Percentiles rank a stretch among this genome's conserved stretches.
Evolutionary conservation across 2,113 vertebrate species (phyloP).

Genomic region (Scytalopus superciliaris): DNA sequence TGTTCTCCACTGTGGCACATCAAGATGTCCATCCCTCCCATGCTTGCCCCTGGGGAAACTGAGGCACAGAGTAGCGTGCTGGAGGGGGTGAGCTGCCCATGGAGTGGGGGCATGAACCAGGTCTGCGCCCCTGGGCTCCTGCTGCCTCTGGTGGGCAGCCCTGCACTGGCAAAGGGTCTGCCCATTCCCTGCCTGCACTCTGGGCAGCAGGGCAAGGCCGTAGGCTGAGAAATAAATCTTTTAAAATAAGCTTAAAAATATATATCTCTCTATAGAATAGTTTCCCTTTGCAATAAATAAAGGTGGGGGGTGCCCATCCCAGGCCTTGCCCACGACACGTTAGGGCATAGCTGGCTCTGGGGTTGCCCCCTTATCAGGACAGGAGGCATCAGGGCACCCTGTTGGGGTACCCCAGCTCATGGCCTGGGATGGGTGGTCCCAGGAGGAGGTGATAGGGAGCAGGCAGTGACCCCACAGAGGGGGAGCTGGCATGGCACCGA

Average conservation of each 20-base stretch:
- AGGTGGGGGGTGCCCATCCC: slow-evolving; percentile 7
- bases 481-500: not conserved
- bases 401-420: not conserved
- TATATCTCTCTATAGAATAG: slow-evolving; percentile 73
- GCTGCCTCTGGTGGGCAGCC: not conserved
- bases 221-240: slow-evolving; percentile 65
- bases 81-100: not conserved
- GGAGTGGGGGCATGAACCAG: not conserved
- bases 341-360: not conserved
- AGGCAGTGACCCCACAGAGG: slow-evolving; percentile 9
- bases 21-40: not conserved
- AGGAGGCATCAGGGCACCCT: not conserved
- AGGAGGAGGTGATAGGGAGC: slow-evolving; percentile 25
- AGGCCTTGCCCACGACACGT: not conserved
- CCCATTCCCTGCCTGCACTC: slow-evolving; percentile 8
- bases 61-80: not conserved
- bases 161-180: not conserved
- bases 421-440: not conserved
- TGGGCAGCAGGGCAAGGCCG: not conserved
- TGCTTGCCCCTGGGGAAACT: not conserved
- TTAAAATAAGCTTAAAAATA: slow-evolving; percentile 72
- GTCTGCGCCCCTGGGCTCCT: not conserved
- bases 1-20: not conserved
- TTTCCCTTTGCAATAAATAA: slow-evolving; percentile 73
- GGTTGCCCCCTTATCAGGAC: not conserved